Percentiles rank a stretch among this genome's conserved stretches.
These are phyloP conservation scores for Scaptomyza polygonia DNA, from an alignment of 2,888 invertebrate species.

Conservation along the genomic window DNA sequence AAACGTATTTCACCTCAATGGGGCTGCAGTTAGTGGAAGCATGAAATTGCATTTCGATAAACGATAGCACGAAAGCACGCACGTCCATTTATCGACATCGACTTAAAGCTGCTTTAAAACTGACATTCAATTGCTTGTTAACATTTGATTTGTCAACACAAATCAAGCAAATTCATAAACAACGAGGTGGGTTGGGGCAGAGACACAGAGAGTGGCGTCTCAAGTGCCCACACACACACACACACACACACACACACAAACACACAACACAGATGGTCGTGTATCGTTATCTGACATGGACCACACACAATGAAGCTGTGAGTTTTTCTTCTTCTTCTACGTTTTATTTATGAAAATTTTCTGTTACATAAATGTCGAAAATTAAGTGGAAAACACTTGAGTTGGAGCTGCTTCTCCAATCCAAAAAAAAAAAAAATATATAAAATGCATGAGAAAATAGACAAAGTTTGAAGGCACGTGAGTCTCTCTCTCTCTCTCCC, in stretches of 20 bases:
- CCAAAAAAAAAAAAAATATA: no score
- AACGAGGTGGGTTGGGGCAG: no score
- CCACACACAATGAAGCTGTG: slow-evolving; percentile 65
- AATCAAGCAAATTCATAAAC: slow-evolving; percentile 42
- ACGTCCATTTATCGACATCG: slow-evolving; percentile 3
- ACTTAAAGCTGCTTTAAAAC: slow-evolving; percentile 1
- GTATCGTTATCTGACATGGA: slow-evolving; percentile 48
- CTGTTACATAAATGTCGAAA: slow-evolving; percentile 67
- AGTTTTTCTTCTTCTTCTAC: slow-evolving; percentile 17
- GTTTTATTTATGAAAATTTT: slow-evolving; percentile 68
- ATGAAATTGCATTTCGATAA: slow-evolving; percentile 59
- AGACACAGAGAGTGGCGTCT: slow-evolving; percentile 13
- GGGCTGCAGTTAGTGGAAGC: slow-evolving; percentile 42
- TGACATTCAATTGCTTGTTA: slow-evolving; percentile 66
- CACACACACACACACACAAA: no score
- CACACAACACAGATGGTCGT: no score
- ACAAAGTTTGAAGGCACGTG: slow-evolving; percentile 42
- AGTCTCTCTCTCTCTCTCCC: slow-evolving; percentile 9
- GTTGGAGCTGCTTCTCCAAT: slow-evolving; percentile 34
- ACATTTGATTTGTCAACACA: slow-evolving; percentile 74
- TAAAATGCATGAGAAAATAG: slow-evolving; percentile 2
- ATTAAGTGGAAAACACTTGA: slow-evolving; percentile 77
- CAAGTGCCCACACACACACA: slow-evolving; percentile 62
- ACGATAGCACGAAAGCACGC: slow-evolving; percentile 27
- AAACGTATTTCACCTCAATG: slow-evolving; percentile 55